Conservation (phyloP, 2,888 invertebrate species). For the Crematogaster levior region DNA sequence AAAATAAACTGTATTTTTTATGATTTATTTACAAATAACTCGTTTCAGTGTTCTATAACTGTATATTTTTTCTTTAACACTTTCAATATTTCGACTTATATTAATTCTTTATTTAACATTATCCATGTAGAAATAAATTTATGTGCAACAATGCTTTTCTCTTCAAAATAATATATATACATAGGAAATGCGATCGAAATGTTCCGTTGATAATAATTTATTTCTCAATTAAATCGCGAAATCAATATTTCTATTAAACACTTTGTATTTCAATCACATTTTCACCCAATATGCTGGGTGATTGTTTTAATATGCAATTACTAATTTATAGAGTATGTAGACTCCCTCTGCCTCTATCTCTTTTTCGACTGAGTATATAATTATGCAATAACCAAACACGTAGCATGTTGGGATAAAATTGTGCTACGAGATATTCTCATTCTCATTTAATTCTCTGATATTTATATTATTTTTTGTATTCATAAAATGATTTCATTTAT, state of each 20-base stretch:
- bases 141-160: slow-evolving; percentile 10
- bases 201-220: slow-evolving; percentile 10
- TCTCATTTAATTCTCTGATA: slow-evolving; percentile 2
- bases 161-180: background rate
- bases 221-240: slow-evolving; percentile 14
- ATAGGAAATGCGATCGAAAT: background rate
- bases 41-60: background rate
- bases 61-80: background rate
- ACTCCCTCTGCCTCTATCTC: too few relatives aligned
- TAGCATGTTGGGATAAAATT: background rate
- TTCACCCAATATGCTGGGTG: slow-evolving; percentile 10
- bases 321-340: slow-evolving; percentile 9
- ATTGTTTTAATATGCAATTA: slow-evolving; percentile 29
- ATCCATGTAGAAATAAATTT: slow-evolving; percentile 1
- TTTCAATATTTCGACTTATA: background rate
- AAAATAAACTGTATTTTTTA: background rate
- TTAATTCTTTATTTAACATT: slow-evolving; percentile 8
- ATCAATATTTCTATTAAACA: slow-evolving; percentile 33
- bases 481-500: background rate
- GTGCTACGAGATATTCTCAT: background rate
- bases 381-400: slow-evolving; percentile 8
- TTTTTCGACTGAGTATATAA: slow-evolving; percentile 19
- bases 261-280: slow-evolving; percentile 24
- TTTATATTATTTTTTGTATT: slow-evolving; percentile 1
- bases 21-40: background rate